A percentile compares a stretch with the other conserved stretches of the same genome.
These are phyloP conservation scores for Zygothrica quintamaculata DNA, from an alignment of 2,888 invertebrate genomes.

Conservation along the genomic window DNA sequence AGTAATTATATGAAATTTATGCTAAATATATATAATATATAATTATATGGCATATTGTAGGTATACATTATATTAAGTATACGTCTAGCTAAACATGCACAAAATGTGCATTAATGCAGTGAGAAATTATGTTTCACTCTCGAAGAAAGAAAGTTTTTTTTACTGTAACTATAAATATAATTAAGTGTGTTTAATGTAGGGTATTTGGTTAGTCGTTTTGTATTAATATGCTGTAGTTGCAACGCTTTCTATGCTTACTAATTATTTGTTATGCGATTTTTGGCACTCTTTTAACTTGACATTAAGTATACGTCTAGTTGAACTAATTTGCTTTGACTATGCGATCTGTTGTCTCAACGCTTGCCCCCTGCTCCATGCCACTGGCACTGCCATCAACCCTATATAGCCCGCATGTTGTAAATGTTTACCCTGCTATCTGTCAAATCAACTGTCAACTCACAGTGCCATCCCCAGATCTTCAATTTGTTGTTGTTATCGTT, in stretches of 20 bases:
- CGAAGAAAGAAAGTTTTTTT: too few species aligned
- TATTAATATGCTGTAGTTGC: too few species aligned
- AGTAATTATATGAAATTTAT: slow-evolving; percentile 44
- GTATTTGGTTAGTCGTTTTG: too few species aligned
- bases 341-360: slow-evolving; percentile 27
- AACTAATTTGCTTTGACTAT: slow-evolving; percentile 80
- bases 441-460: slow-evolving; percentile 82
- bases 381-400: slow-evolving; percentile 14
- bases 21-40: slow-evolving; percentile 29
- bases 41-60: not conserved
- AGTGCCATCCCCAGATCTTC: slow-evolving; percentile 56
- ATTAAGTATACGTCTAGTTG: slow-evolving; percentile 81
- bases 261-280: slow-evolving; percentile 19
- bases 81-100: not conserved
- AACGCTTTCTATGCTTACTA: too few species aligned
- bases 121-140: not conserved
- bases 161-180: too few species aligned
- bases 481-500: slow-evolving; percentile 41
- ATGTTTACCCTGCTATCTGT: slow-evolving; percentile 81
- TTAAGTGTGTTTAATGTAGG: too few species aligned
- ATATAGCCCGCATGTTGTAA: slow-evolving; percentile 65
- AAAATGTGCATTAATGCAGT: not conserved
- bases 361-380: slow-evolving; percentile 14
- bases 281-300: slow-evolving; percentile 53
- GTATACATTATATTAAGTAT: not conserved